Base-by-base conservation (phyloP, 64 coral and sea anemone genomes). In the Actinia equina region DNA sequence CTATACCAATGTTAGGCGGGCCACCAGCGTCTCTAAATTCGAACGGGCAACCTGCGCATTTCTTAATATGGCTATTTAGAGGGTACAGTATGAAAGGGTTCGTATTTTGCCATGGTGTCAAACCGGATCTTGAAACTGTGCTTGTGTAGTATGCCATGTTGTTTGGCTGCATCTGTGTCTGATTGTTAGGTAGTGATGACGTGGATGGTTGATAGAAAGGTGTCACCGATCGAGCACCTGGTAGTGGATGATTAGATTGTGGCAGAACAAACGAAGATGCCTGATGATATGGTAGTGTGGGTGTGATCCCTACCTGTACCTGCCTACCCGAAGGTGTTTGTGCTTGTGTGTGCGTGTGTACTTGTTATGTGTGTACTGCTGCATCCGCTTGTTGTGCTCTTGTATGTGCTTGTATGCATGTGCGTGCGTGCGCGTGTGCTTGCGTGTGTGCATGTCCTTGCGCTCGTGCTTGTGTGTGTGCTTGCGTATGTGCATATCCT, bases 11-110 rank as follows among this genome's bases (percentile, higher is more conserved):
- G 55, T 79, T 79, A 79, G 71, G 70, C 22, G 69, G 84, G 60
- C 46, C 81, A 64, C 61, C 67, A 18, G 51, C 56, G 67, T 89
- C 88, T 84, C 62, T 65, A 56, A 84, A 89, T 49, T 42, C 49
- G 62, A 76, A 83, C 17, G 61, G 57, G 54, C 88, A 89, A 16
- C 88, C 88, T 82, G 88, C 78, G 41, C 60, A 89, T 43, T 90
- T 90, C 52, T 85, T 84, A 16, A 90, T 77, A 7, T 14, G 71
- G 53, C 17, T 56, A 20, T 17, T 79, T 78, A 80, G 57, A 52
- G 86, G 71, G 53, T 78, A 77, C 65, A 79, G 41, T 30, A 88
- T 11, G 77, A 88, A 88, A 41, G 26, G 69, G 55, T 88, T 88
- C 19, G 23, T 88, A 56, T 79, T 88, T 19, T 79, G 74, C 86